A percentile compares a stretch with the other conserved stretches of the same genome.
Conservation (phyloP, 2,888 invertebrate genomes). For the Apotomis turbidana region DNA sequence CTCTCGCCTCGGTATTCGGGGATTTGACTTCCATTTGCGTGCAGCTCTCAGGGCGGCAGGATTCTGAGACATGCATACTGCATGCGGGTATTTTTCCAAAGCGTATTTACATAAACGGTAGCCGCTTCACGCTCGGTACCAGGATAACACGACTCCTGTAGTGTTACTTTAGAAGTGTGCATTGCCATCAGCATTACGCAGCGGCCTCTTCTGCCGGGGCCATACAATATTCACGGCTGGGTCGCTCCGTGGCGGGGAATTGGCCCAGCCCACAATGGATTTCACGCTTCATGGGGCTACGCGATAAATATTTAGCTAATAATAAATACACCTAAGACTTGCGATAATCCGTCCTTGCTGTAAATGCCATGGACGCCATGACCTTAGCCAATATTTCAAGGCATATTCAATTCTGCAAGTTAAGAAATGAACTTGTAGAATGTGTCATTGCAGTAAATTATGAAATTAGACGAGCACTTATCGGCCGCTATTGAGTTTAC, state of each 20-base stretch:
- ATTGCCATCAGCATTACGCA: conserved; percentile 48
- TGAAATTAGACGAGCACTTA: neutral
- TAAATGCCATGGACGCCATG: neutral
- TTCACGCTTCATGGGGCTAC: conserved; percentile 21
- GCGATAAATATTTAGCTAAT: conserved; percentile 29
- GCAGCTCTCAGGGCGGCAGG: conserved; percentile 1
- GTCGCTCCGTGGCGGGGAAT: conserved; percentile 49
- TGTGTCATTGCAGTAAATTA: neutral
- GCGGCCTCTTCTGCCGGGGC: conserved; percentile 45
- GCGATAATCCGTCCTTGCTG: neutral
- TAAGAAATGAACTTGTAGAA: too few species aligned
- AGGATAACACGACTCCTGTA: conserved; percentile 13
- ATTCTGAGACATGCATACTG: neutral
- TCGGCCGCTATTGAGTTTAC: neutral
- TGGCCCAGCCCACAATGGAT: conserved; percentile 46
- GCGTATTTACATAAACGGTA: conserved; percentile 10
- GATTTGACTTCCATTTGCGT: conserved; percentile 17
- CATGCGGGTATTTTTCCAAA: conserved; percentile 8
- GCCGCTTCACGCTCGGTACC: neutral
- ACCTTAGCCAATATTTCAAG: neutral
- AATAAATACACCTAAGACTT: conserved; percentile 20
- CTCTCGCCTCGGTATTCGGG: neutral
- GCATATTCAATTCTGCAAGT: too few species aligned
- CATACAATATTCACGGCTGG: conserved; percentile 58
- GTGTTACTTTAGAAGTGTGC: conserved; percentile 23